Conservation (phyloP, 2,797 vertebrate species). For the Tauraco hartlaubi region DNA sequence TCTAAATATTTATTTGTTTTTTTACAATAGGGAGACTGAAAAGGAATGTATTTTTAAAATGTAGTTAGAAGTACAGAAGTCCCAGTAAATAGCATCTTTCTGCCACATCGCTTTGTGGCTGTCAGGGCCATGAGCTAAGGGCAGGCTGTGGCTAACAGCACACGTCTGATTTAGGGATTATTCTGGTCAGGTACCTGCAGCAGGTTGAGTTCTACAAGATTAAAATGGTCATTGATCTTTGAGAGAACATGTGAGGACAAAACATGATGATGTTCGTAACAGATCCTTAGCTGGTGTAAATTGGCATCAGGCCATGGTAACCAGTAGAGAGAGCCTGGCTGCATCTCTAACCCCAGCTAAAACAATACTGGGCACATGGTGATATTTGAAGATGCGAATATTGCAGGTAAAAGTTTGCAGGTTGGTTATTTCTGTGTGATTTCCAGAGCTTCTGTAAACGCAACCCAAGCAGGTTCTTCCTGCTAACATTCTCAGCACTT, state of each 20-base stretch:
- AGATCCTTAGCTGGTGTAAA: neutral
- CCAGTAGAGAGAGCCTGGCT: neutral
- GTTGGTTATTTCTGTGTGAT: neutral
- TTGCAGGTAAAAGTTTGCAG: neutral
- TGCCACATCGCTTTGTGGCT: neutral
- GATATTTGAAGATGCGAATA: neutral
- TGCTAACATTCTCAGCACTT: neutral
- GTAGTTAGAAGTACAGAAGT: neutral
- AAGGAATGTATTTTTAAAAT: neutral
- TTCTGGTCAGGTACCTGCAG: neutral
- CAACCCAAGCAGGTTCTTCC: neutral
- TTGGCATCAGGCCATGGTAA: neutral
- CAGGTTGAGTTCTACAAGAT: neutral
- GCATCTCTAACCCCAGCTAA: neutral
- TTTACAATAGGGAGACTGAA: neutral
- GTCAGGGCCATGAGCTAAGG: neutral
- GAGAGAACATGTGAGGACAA: neutral
- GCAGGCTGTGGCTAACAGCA: neutral
- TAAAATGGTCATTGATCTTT: conserved; percentile 33
- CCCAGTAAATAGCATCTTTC: neutral
- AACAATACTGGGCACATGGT: neutral
- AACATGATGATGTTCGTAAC: neutral
- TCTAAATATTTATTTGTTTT: neutral
- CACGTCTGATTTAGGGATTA: neutral
- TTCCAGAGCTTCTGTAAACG: neutral